These are phyloP conservation scores for Epinotia brunnichana DNA, from an alignment of 2,888 invertebrate species.

Conservation along the genomic window DNA sequence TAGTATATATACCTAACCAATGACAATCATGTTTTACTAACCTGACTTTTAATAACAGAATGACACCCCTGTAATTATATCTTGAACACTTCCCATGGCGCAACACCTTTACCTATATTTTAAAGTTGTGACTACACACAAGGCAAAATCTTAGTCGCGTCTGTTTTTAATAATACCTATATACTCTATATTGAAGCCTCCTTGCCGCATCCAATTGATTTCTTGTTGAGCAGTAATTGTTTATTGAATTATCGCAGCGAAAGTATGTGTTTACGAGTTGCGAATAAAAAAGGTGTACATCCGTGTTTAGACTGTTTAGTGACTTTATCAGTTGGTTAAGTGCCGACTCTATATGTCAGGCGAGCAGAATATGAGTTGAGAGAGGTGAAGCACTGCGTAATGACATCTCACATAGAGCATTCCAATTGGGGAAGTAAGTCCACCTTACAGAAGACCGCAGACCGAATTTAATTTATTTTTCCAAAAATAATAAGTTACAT, in stretches of 20 bases:
- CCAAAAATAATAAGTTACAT: no score
- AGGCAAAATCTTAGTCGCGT: slow-evolving; percentile 2
- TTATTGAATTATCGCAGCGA: slow-evolving; percentile 32
- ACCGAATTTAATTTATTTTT: no score
- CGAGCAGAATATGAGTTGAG: neutral
- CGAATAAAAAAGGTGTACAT: slow-evolving; percentile 15
- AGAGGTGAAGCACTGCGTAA: neutral
- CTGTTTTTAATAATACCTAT: slow-evolving; percentile 29
- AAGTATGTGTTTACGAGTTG: slow-evolving; percentile 22
- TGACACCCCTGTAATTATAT: no score
- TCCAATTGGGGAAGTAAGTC: no score
- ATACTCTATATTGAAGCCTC: slow-evolving; percentile 17
- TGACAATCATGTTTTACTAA: no score
- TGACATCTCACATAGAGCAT: no score
- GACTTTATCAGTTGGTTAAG: neutral
- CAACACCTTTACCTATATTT: no score
- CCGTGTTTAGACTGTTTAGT: slow-evolving; percentile 9
- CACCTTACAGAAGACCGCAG: no score
- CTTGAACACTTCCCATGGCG: no score
- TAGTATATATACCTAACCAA: no score
- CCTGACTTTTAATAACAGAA: no score
- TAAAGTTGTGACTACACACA: no score
- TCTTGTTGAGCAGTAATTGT: slow-evolving; percentile 32
- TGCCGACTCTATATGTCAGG: neutral
- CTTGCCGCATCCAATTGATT: slow-evolving; percentile 35